Conservation (phyloP, 2,888 invertebrate genomes). For the Sussaba pulchella region DNA sequence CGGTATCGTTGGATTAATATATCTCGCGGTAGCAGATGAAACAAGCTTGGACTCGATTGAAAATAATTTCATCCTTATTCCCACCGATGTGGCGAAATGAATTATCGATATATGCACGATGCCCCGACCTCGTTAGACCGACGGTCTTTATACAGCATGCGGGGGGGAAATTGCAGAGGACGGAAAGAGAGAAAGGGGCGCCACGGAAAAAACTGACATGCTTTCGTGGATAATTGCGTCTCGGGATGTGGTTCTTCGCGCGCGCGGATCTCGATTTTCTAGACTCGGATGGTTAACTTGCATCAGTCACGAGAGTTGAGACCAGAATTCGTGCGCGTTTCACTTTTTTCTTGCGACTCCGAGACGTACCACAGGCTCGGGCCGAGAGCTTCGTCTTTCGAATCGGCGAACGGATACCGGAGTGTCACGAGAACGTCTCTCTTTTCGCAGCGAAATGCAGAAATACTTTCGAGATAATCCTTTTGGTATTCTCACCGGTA, state of each 20-base stretch:
- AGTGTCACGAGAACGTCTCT: too few relatives aligned
- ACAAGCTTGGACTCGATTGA: background rate
- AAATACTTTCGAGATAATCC: conserved; percentile 56
- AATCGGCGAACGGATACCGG: too few relatives aligned
- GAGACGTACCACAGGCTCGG: too few relatives aligned
- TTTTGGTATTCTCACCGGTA: conserved; percentile 49
- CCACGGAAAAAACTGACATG: conserved; percentile 48
- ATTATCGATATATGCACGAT: conserved; percentile 14
- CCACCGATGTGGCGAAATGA: conserved; percentile 6
- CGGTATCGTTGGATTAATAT: background rate
- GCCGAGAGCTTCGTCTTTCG: too few relatives aligned
- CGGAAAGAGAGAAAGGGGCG: conserved; percentile 47
- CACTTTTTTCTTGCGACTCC: conserved; percentile 63
- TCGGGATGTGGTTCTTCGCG: too few relatives aligned
- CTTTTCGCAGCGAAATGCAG: conserved; percentile 39
- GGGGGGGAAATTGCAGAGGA: conserved; percentile 28
- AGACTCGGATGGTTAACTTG: background rate
- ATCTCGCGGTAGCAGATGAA: background rate
- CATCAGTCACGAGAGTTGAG: conserved; percentile 33
- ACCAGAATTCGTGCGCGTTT: conserved; percentile 49
- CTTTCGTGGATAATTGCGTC: conserved; percentile 57
- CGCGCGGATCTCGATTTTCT: conserved; percentile 32
- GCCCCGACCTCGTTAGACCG: conserved; percentile 47
- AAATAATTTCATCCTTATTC: conserved; percentile 3
- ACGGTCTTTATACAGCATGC: background rate